Percentiles rank a stretch among this genome's conserved stretches.
Conservation (phyloP, 2,797 vertebrate genomes). For the Phataginus tricuspis region DNA sequence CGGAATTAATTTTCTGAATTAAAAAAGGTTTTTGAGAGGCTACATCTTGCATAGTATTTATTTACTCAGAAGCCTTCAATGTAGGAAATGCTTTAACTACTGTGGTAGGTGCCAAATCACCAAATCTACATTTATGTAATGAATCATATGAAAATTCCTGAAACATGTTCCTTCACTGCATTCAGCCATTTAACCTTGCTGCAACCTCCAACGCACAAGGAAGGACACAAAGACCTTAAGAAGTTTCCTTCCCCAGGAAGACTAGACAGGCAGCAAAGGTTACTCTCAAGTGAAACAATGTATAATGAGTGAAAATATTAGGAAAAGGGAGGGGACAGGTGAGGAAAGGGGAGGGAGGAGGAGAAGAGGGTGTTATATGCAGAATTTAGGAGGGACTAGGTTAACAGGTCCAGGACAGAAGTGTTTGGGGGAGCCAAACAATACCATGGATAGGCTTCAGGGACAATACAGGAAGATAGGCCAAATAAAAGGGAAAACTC, state of each 20-base stretch:
- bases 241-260: constrained; percentile 2
- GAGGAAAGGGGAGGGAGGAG: not conserved
- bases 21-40: constrained; percentile 49
- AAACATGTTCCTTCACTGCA: constrained; percentile 29
- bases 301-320: constrained; percentile 16
- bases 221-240: constrained; percentile 7
- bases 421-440: not conserved
- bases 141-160: constrained; percentile 13
- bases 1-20: constrained; percentile 72
- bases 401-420: not conserved
- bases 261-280: not conserved
- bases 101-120: constrained; percentile 30
- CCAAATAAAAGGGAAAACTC: not conserved
- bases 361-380: not conserved
- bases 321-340: not conserved
- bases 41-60: constrained; percentile 60
- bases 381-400: not conserved
- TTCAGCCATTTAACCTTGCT: constrained; percentile 47
- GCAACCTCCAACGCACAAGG: not conserved
- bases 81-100: constrained; percentile 59
- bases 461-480: not conserved
- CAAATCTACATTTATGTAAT: constrained; percentile 53
- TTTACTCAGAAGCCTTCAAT: constrained; percentile 58
- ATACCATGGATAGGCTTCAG: not conserved
- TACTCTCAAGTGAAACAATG: constrained; percentile 33